A percentile compares a stretch with the other conserved stretches of the same genome.
These are phyloP conservation scores for Vidua chalybeata DNA, from an alignment of 2,113 vertebrate genomes.

Conservation along the genomic window DNA sequence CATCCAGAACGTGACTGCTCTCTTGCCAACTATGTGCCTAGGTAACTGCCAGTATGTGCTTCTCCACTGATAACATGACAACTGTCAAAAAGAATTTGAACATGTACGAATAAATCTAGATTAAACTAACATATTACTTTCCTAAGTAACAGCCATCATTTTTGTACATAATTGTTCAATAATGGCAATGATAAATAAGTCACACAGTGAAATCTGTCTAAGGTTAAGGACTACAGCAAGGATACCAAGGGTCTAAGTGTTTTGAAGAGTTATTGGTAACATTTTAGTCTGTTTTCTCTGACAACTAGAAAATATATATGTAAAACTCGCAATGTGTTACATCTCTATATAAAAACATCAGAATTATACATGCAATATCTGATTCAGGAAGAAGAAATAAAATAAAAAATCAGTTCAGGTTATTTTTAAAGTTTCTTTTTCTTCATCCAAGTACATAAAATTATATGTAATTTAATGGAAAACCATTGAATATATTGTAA, in stretches of 20 bases:
- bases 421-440: neutral
- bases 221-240: neutral
- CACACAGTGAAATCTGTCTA: neutral
- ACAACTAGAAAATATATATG: neutral
- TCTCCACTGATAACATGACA: slow-evolving; percentile 24
- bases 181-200: neutral
- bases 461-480: neutral
- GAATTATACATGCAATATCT: neutral
- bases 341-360: neutral
- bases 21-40: slow-evolving; percentile 53
- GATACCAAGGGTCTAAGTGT: neutral
- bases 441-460: neutral
- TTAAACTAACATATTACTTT: slow-evolving; percentile 25
- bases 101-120: slow-evolving; percentile 14
- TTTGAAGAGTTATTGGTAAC: neutral
- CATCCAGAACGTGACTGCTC: slow-evolving; percentile 55
- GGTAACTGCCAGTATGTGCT: slow-evolving; percentile 36
- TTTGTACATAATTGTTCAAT: neutral
- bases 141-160: neutral
- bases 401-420: neutral
- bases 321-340: neutral
- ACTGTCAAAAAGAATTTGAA: slow-evolving; percentile 44
- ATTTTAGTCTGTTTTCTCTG: neutral
- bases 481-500: neutral
- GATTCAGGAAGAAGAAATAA: neutral